Evolutionary conservation across 1,140 invertebrate species (phyloP), one percentile per base, ranked within the genome.

Genomic region (Micrasema minimum): DNA sequence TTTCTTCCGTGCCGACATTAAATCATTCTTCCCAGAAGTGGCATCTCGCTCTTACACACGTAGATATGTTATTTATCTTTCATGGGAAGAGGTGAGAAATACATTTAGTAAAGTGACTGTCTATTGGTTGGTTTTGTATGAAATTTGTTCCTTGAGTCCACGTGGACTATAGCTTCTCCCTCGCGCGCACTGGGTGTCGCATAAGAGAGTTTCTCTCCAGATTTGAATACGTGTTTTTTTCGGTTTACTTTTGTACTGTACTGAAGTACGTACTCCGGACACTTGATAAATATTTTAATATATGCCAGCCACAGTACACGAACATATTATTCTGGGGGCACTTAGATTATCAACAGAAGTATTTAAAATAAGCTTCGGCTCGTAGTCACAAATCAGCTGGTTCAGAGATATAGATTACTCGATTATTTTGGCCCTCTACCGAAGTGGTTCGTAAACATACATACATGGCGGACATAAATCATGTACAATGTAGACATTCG

Each of bases 201-300:
- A 62, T 74, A 50, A 12, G 31, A 37, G 38, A 18, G 65, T 72
- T 57, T 14, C 72, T 53, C 16, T 66, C 46, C 20, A 43, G 23
- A 14, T 48, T 41, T 35, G 41, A 53, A 72, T 57, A 50, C 48
- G 46, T 51, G 31, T 37, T 53, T 66, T 53, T 50, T 61, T 37
- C 61, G 57, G 67, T 61, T 73, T 69, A 69, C 72, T 69, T 73
- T 73, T 67, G n/a, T n/a, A n/a, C n/a, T n/a, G n/a, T n/a, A n/a
- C 51, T 67, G 55, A n/a, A 74, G 72, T 74, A 68, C 67, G 67
- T 70, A 74, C 72, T 73, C 68, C 22, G 67, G 67, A 50, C 72
- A 73, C 66, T 74, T 62, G 72, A 74, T 74, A 74, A 74, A 74
- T 74, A 74, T 74, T 70, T 74, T 74, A 74, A 74, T 74, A 70